Percentiles rank a stretch among this genome's conserved stretches.
These are phyloP conservation scores for Mastomys natalensis DNA, from an alignment of 2,113 vertebrate species.

Conservation along the genomic window DNA sequence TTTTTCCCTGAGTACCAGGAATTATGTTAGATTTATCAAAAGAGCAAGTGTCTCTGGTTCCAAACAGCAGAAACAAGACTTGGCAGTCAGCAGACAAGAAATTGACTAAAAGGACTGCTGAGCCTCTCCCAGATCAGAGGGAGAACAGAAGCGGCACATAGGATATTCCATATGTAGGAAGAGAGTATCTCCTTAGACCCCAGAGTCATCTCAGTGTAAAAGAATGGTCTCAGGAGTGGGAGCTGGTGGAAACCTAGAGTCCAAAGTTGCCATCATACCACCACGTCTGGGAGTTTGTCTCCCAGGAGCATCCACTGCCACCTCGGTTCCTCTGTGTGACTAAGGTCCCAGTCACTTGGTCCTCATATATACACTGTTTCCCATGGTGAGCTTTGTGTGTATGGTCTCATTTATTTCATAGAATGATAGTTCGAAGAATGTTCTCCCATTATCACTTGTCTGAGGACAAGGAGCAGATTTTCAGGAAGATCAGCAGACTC, in stretches of 20 bases:
- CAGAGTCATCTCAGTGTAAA: background rate
- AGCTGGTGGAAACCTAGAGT: background rate
- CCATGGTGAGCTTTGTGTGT: background rate
- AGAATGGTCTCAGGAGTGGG: too few species aligned
- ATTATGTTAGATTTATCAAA: slow-evolving; percentile 31
- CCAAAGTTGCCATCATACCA: too few species aligned
- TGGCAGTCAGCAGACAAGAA: background rate
- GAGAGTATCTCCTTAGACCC: background rate
- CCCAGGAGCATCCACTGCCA: background rate
- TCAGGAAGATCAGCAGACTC: background rate
- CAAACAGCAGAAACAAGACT: background rate
- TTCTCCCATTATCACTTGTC: background rate
- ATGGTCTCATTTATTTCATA: background rate
- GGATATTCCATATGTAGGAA: background rate
- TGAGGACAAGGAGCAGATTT: background rate
- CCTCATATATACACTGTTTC: background rate
- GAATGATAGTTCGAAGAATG: background rate
- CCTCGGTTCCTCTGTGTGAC: background rate
- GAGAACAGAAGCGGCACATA: background rate
- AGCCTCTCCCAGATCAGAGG: background rate
- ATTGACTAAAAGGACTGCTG: slow-evolving; percentile 11
- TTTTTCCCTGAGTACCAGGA: background rate
- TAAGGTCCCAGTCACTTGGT: background rate
- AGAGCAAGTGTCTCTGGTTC: background rate
- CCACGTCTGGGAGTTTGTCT: background rate